Conservation (phyloP, 2,113 vertebrate genomes). For the Ovis aries region DNA sequence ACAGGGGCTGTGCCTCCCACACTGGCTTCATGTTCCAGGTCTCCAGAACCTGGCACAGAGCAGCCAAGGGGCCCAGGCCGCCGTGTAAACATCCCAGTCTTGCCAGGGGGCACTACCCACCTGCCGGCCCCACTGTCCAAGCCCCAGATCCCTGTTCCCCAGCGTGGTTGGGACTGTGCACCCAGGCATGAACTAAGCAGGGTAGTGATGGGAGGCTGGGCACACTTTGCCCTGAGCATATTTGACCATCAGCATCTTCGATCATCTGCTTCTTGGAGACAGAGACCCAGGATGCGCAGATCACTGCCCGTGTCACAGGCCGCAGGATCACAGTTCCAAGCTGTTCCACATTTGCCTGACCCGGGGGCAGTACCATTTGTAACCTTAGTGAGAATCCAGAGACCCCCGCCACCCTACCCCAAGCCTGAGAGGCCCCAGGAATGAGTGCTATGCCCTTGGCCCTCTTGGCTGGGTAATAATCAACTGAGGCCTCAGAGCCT, state of each 20-base stretch:
- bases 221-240: neutral
- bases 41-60: constrained; percentile 47
- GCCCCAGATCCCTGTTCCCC: neutral
- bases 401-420: neutral
- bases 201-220: too few species aligned
- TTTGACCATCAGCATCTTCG: neutral
- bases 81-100: constrained; percentile 53
- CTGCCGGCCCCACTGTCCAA: neutral
- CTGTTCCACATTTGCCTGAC: neutral
- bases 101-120: neutral
- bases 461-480: constrained; percentile 58
- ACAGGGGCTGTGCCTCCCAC: constrained; percentile 35
- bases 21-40: constrained; percentile 26
- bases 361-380: neutral
- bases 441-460: constrained; percentile 71
- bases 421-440: constrained; percentile 29
- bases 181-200: neutral
- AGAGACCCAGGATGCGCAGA: neutral
- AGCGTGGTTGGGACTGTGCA: neutral
- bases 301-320: neutral
- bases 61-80: constrained; percentile 51
- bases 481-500: constrained; percentile 34
- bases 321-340: neutral
- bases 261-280: neutral
- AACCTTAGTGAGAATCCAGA: neutral